A percentile compares a stretch with the other conserved stretches of the same genome.
Evolutionary conservation across 1,140 invertebrate genomes (phyloP).

Genomic region (Brachionus manjavacas): DNA sequence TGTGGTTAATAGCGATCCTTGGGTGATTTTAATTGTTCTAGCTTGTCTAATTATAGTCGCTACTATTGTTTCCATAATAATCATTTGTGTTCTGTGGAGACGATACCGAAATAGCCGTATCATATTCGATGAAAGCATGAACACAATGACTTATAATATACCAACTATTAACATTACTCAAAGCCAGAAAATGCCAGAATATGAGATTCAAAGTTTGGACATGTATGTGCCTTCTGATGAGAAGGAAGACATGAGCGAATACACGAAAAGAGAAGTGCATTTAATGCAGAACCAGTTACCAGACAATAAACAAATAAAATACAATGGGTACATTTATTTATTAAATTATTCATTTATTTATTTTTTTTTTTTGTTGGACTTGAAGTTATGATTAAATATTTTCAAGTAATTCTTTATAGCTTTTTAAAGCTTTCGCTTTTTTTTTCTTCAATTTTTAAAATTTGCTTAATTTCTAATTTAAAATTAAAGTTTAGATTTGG

Average conservation of each 20-base stretch:
- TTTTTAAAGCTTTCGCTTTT: not conserved
- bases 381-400: not conserved
- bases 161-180: not conserved
- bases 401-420: not conserved
- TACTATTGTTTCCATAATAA: not conserved
- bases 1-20: slow-evolving; percentile 28
- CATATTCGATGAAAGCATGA: not conserved
- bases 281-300: slow-evolving; percentile 22
- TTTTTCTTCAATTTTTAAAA: not conserved
- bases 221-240: slow-evolving; percentile 41
- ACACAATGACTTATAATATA: not conserved
- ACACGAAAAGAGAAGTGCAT: not conserved
- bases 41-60: slow-evolving; percentile 34
- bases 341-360: not conserved
- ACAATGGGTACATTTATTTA: not conserved
- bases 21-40: slow-evolving; percentile 14
- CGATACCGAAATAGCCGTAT: slow-evolving; percentile 27
- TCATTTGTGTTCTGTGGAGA: slow-evolving; percentile 18
- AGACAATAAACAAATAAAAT: not conserved
- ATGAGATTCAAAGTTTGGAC: slow-evolving; percentile 40
- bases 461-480: not conserved
- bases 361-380: not conserved
- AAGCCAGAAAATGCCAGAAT: not conserved
- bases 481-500: not conserved
- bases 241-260: not conserved